These are phyloP conservation scores for Nyctereutes procyonoides DNA, from an alignment of 2,113 vertebrate species.

Conservation along the genomic window DNA sequence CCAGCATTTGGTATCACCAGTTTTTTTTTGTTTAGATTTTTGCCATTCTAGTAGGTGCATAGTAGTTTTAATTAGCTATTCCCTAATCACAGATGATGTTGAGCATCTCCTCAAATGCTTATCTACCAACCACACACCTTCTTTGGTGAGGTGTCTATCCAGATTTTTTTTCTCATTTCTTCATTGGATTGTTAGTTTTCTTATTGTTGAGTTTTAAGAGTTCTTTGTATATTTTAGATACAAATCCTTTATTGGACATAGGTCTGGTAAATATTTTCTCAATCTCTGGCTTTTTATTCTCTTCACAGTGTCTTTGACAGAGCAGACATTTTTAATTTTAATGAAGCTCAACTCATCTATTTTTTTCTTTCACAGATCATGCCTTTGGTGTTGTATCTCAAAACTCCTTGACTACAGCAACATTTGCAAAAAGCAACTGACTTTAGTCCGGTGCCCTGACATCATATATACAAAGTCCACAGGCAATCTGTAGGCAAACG, in stretches of 20 bases:
- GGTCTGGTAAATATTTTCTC: constrained; percentile 31
- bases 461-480: background rate
- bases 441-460: background rate
- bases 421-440: constrained; percentile 18
- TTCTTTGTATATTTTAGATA: background rate
- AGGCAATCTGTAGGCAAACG: background rate
- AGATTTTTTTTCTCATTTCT: background rate
- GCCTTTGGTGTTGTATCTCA: background rate
- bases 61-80: background rate
- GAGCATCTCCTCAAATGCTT: background rate
- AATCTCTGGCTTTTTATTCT: background rate
- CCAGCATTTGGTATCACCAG: background rate
- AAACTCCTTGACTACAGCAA: background rate
- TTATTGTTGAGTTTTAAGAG: background rate
- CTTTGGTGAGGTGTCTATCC: background rate
- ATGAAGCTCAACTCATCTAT: background rate
- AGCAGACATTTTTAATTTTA: background rate
- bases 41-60: background rate
- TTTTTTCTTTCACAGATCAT: background rate
- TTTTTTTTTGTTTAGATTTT: background rate
- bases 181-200: background rate
- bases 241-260: background rate
- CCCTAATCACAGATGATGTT: background rate
- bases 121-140: background rate
- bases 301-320: background rate